phyloP scores from a whole-genome alignment of 1,140 invertebrate species.

The Palaemon carinicauda region DNA sequence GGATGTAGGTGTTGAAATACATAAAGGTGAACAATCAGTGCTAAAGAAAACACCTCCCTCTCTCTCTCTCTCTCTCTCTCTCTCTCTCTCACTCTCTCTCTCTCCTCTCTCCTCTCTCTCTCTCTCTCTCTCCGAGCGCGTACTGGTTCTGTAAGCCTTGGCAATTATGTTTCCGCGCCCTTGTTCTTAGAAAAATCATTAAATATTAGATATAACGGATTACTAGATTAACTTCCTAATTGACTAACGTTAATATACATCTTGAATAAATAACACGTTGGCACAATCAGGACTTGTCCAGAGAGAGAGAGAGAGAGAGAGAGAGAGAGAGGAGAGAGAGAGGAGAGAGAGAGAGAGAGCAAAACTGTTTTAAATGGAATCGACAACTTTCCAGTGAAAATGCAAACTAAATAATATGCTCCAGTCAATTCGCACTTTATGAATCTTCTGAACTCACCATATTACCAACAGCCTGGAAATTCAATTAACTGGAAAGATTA shows the following conservation, averaged over 20 bases:
- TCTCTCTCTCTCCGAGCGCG: neutral
- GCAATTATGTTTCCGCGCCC: neutral
- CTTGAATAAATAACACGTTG: neutral
- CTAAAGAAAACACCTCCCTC: too few relatives aligned
- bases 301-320: neutral
- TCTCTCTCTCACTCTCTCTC: neutral
- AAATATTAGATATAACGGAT: too few relatives aligned
- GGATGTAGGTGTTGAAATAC: neutral
- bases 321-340: neutral
- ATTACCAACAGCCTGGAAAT: too few relatives aligned
- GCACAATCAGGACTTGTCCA: neutral
- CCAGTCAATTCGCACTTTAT: too few relatives aligned
- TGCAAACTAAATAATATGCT: too few relatives aligned
- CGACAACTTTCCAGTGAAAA: too few relatives aligned
- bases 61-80: neutral
- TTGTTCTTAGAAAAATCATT: neutral
- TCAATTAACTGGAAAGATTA: too few relatives aligned
- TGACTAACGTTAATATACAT: too few relatives aligned
- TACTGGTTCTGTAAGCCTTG: too few relatives aligned
- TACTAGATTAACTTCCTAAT: too few relatives aligned
- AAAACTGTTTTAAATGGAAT: neutral
- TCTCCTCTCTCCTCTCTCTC: neutral
- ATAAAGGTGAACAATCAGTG: neutral
- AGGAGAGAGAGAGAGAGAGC: neutral
- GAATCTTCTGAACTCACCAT: too few relatives aligned